Evolutionary conservation across 2,888 invertebrate species (phyloP).

Genomic region (Diarsia rubi): DNA sequence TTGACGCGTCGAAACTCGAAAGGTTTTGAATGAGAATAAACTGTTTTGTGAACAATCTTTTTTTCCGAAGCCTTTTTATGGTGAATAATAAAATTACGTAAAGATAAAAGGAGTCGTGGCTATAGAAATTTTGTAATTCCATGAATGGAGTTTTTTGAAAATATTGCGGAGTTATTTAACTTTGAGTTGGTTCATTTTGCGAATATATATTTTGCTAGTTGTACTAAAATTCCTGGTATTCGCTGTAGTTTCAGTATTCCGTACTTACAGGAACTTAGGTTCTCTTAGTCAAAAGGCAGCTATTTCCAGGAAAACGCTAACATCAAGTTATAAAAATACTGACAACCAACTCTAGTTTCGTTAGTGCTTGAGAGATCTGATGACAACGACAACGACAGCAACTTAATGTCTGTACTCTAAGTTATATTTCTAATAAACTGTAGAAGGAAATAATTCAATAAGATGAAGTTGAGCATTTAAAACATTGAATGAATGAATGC

Average conservation of each 20-base stretch:
- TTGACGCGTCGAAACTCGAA: constrained; percentile 40
- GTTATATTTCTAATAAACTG: neutral
- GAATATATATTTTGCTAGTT: neutral
- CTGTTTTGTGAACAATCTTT: constrained; percentile 22
- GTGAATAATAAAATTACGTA: neutral
- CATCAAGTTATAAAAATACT: neutral
- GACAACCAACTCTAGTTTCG: neutral
- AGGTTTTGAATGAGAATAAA: constrained; percentile 42
- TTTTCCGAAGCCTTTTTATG: constrained; percentile 13
- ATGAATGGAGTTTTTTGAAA: constrained; percentile 2
- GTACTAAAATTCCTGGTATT: neutral
- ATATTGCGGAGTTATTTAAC: neutral
- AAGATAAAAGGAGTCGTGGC: neutral
- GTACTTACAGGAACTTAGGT: neutral
- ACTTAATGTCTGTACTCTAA: neutral
- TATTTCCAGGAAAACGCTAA: neutral
- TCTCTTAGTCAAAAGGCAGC: neutral
- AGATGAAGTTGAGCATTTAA: constrained; percentile 19
- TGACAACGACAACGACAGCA: neutral
- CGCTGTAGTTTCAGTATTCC: neutral
- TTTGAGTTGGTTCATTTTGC: neutral
- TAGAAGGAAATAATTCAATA: neutral
- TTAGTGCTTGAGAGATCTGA: neutral
- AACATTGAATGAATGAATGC: constrained; percentile 17
- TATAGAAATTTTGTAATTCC: neutral